Evolutionary conservation across 2,797 vertebrate genomes (phyloP).

Genomic region (Liasis olivaceus): DNA sequence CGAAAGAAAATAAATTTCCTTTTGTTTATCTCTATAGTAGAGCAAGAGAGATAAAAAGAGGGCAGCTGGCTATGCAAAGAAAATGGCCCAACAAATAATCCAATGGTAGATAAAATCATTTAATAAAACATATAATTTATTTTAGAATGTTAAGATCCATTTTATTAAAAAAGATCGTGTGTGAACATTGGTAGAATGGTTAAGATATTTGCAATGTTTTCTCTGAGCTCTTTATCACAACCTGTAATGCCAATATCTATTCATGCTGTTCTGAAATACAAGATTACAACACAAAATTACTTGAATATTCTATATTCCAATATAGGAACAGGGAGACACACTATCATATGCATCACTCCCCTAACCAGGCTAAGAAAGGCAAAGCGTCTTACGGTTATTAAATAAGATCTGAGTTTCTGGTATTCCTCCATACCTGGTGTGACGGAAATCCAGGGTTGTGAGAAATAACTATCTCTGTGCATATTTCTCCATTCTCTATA

Average conservation of each 20-base stretch:
- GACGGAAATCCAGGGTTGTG: no score
- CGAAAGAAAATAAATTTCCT: slow-evolving; percentile 6
- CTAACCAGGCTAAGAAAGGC: neutral
- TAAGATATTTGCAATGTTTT: neutral
- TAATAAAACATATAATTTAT: slow-evolving; percentile 43
- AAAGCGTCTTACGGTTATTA: neutral
- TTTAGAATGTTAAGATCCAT: slow-evolving; percentile 8
- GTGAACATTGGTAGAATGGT: neutral
- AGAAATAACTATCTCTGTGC: no score
- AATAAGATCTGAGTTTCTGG: neutral
- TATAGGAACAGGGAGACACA: neutral
- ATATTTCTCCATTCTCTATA: no score
- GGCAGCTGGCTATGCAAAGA: slow-evolving; percentile 4
- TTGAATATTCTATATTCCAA: neutral
- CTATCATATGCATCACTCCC: neutral
- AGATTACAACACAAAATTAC: slow-evolving; percentile 20
- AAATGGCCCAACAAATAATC: neutral
- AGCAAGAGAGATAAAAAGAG: slow-evolving; percentile 7
- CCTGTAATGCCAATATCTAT: neutral
- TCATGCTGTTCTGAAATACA: neutral
- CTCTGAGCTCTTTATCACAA: neutral
- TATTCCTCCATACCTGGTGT: neutral
- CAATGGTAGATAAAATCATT: slow-evolving; percentile 28
- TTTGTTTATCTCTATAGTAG: neutral
- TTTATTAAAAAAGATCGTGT: neutral